Base-by-base conservation (phyloP, 2,797 vertebrate species). In the Lophius americanus region DNA sequence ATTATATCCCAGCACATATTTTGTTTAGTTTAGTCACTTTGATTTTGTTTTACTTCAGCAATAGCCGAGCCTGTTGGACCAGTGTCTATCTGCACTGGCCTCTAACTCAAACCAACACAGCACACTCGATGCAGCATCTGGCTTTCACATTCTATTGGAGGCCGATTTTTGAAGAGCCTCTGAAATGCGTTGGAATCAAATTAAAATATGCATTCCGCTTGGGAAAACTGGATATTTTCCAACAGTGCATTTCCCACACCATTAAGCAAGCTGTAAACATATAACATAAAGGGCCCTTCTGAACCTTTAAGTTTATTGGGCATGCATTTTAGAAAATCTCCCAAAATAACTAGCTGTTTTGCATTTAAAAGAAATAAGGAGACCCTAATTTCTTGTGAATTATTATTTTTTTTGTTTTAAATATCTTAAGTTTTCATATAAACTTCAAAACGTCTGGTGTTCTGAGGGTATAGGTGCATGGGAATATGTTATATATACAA, bases 21-120 rank as follows among this genome's bases (percentile, higher is more conserved):
- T 87, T 80, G 78, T 86, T 88, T 85, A 79, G 91, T n/a, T n/a
- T n/a, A 92, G 87, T 89, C 75, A 69, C 86, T 89, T 79, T 91
- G 88, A 92, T 91, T 89, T 86, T 92, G 90, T 92, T 92, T 92
- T 88, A 93, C 92, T 92, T 81, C 67, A 88, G 89, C 80, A 91
- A 83, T 86, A 92, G 88, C 75, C 46, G 51, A 87, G 81, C 47
- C 78, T 78, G 71, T 85, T 89, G 89, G 83, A 85, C 81, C 76
- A 74, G 61, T 81, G 85, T 89, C 82, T 80, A 78, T 87, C 84
- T 81, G 79, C 65, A 74, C 85, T 87, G 75, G 60, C 68, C 70
- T 88, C 46, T 80, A 91, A 92, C 89, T 88, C 83, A 85, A 89
- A 86, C 86, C 86, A 85, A 83, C 81, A 68, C 63, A 66, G 73